A percentile compares a stretch with the other conserved stretches of the same genome.
These are phyloP conservation scores for Potamarius usumacintae DNA, from an alignment of 2,113 vertebrate species.

Conservation along the genomic window DNA sequence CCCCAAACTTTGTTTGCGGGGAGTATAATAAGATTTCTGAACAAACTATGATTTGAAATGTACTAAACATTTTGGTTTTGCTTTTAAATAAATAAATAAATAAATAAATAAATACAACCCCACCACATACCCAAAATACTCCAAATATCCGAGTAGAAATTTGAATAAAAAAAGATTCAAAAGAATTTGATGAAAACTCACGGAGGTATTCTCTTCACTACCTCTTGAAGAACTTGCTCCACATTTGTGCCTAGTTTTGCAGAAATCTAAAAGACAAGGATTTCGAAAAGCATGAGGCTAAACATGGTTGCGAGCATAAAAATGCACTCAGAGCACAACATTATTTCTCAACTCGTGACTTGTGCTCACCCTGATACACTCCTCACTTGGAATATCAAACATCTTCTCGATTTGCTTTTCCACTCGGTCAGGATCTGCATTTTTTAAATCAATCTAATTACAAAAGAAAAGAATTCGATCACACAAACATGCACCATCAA, in stretches of 20 bases:
- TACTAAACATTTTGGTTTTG: background rate
- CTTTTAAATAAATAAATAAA: background rate
- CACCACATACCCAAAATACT: background rate
- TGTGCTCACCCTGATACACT: slow-evolving; percentile 85
- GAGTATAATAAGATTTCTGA: background rate
- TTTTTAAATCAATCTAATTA: slow-evolving; percentile 92
- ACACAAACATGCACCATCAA: background rate
- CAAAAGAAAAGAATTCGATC: background rate
- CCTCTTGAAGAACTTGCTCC: slow-evolving; percentile 82
- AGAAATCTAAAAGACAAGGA: slow-evolving; percentile 81
- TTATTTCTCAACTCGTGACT: background rate
- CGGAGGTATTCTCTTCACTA: slow-evolving; percentile 89
- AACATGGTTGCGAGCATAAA: background rate
- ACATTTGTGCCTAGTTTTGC: slow-evolving; percentile 94
- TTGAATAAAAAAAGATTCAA: background rate
- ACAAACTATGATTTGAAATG: background rate
- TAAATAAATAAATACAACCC: no score
- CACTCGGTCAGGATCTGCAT: slow-evolving; percentile 88
- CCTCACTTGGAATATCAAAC: slow-evolving; percentile 88
- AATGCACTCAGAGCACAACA: background rate
- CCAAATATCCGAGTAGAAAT: background rate
- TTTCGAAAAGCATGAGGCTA: background rate
- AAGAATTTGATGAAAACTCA: slow-evolving; percentile 69
- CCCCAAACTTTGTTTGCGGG: no score
- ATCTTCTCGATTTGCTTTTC: slow-evolving; percentile 91